Base-by-base conservation (phyloP, 1,140 invertebrate species). In the Habropoda laboriosa region DNA sequence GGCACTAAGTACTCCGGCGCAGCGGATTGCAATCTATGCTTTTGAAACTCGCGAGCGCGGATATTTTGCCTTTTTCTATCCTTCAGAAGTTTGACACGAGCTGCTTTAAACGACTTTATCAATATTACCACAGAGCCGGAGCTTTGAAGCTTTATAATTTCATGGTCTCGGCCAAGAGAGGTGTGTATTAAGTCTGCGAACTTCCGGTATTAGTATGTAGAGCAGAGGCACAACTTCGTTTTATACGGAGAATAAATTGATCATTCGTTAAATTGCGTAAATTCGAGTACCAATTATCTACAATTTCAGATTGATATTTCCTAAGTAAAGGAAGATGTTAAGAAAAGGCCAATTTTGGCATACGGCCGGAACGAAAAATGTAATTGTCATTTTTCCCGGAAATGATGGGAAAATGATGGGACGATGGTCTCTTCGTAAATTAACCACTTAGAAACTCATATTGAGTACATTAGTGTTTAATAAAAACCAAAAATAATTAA, bases 101-200 rank as follows among this genome's bases (percentile, higher is more conserved):
- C 67, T 71, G n/a, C 55, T 51, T 78, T 58, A 60, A 57, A 57
- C 27, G 40, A 45, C 63, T 57, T 76, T 57, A 76, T 76, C 30
- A 67, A 68, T 76, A 76, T 76, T 67, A 45, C 63, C 21, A 3
- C 8, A 1, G 0, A 30, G 8, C 38, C n/a, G 68, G 32, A 7
- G 13, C 12, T 40, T 42, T 40, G 1, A 24, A 18, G 21, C 13
- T 57, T 76, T 67, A 32, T 55, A 27, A 66, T 55, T 55, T 42
- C 38, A 32, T 16, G 24, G 0, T 6, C 45, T 27, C 5, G 1
- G 30, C 18, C 2, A 2, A 18, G 3, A 49, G n/a, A 8, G 47
- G 24, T 3, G 27, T 24, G 10, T 24, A 12, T 51, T 10, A 24
- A 67, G 18, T 4, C 45, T 16, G 18, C 4, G 6, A 16, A 10